phyloP scores from a whole-genome alignment of 2,888 invertebrate species.

The Athripsodes cinereus region DNA sequence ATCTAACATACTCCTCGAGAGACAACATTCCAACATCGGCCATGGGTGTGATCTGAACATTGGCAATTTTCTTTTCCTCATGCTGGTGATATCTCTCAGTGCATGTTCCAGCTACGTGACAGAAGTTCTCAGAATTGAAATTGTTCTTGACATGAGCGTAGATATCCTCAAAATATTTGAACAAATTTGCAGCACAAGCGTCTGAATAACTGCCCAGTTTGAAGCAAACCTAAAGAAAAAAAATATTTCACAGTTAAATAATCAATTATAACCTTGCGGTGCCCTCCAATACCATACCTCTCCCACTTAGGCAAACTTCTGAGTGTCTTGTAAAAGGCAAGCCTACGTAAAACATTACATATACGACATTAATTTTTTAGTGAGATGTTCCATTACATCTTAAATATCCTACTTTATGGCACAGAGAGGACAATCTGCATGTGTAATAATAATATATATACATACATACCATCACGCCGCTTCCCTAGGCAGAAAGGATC shows the following conservation, averaged over 20 bases:
- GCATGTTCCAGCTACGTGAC: slow-evolving; percentile 74
- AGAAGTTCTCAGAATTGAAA: slow-evolving; percentile 59
- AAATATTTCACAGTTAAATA: no score
- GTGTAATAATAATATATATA: no score
- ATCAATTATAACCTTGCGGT: no score
- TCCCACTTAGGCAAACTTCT: no score
- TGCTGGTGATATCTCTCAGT: slow-evolving; percentile 60
- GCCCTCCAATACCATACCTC: no score
- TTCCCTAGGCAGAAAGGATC: no score
- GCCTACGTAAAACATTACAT: not conserved
- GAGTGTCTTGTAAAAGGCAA: not conserved
- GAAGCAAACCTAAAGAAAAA: slow-evolving; percentile 54
- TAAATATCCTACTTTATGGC: no score
- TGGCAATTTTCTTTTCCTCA: slow-evolving; percentile 46
- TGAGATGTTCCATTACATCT: no score
- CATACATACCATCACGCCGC: no score
- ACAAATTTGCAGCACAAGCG: slow-evolving; percentile 67
- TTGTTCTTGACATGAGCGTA: slow-evolving; percentile 56
- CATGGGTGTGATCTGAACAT: slow-evolving; percentile 51
- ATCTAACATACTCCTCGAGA: slow-evolving; percentile 5
- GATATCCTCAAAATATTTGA: slow-evolving; percentile 68
- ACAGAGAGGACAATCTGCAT: no score
- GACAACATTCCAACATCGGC: slow-evolving; percentile 48
- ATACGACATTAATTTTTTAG: no score
- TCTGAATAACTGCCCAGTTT: slow-evolving; percentile 68